phyloP scores from a whole-genome alignment of 2,888 invertebrate genomes.

The Mimumesa dahlbomi region DNA sequence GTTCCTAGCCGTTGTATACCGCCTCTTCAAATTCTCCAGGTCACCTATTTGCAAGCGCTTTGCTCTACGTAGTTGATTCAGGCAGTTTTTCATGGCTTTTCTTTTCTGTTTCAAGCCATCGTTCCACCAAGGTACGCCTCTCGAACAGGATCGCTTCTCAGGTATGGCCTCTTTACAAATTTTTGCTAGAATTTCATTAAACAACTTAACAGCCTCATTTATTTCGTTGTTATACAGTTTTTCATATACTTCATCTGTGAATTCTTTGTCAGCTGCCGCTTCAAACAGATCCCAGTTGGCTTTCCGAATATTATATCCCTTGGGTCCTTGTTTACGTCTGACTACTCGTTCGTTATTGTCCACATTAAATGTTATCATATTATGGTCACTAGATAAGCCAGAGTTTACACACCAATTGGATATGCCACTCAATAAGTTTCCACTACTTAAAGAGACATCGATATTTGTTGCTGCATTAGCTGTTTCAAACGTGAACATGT shows the following conservation, averaged over 20 bases:
- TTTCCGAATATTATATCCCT: not conserved
- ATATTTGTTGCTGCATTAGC: conserved; percentile 10
- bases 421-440: not conserved
- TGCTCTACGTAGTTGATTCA: not conserved
- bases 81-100: not conserved
- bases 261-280: too few species aligned
- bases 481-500: not conserved
- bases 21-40: not conserved
- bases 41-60: not conserved
- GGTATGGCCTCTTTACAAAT: not conserved
- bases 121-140: conserved; percentile 4
- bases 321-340: too few species aligned
- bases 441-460: conserved; percentile 7
- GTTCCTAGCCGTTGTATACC: conserved; percentile 1
- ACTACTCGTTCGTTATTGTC: too few species aligned
- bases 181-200: not conserved
- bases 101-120: not conserved
- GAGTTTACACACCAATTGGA: too few species aligned
- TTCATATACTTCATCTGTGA: too few species aligned
- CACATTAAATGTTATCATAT: too few species aligned
- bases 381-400: not conserved
- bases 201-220: not conserved
- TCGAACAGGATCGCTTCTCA: not conserved
- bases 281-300: not conserved
- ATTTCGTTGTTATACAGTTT: not conserved